phyloP scores from a whole-genome alignment of 2,113 vertebrate species.

The Origma solitaria region DNA sequence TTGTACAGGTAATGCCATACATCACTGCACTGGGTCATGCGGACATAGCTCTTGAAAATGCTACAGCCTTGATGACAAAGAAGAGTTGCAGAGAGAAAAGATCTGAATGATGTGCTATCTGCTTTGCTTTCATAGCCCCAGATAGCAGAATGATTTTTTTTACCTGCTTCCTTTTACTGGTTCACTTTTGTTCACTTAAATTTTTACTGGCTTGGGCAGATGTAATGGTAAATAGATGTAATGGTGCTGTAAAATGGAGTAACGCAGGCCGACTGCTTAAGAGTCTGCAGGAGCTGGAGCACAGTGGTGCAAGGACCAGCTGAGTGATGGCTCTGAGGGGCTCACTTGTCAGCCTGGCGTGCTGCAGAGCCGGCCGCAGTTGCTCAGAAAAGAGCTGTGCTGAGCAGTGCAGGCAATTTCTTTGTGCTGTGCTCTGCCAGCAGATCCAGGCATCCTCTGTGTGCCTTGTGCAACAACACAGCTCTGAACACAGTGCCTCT shows the following conservation, averaged over 20 bases:
- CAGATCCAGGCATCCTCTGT: not conserved
- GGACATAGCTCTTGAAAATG: not conserved
- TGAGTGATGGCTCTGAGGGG: not conserved
- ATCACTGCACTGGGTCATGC: not conserved
- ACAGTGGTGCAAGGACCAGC: not conserved
- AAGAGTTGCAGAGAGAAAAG: not conserved
- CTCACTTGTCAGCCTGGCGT: not conserved
- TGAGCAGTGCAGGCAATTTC: accelerated
- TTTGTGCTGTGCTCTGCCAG: not conserved
- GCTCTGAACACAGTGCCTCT: not conserved
- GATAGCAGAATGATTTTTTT: not conserved
- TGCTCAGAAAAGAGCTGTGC: accelerated
- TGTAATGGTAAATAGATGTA: not conserved
- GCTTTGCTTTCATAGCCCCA: not conserved
- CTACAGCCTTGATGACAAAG: not conserved
- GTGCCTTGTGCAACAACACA: accelerated
- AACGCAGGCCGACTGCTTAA: not conserved
- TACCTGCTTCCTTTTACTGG: not conserved
- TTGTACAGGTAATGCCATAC: not conserved
- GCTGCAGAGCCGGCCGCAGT: accelerated
- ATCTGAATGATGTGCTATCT: not conserved
- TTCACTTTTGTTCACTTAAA: not conserved
- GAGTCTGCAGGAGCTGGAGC: not conserved
- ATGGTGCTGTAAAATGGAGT: not conserved
- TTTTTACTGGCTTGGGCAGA: not conserved